phyloP scores from a whole-genome alignment of 37 sponge, comb jelly and placozoan genomes.

The Ephydatia muelleri region DNA sequence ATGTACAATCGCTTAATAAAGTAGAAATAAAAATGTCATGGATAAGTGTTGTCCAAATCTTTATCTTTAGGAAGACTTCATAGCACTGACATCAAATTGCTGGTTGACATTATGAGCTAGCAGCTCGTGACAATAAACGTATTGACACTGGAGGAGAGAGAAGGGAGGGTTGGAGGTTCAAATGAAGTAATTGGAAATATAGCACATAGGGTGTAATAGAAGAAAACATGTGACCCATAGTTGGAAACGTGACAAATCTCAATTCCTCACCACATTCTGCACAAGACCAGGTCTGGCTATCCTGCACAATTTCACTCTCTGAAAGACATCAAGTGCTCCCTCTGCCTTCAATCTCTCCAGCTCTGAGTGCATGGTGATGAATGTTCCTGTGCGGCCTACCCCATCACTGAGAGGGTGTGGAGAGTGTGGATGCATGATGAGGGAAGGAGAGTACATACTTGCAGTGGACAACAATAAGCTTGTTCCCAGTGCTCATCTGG shows the following conservation, averaged over 20 bases:
- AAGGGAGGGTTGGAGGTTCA: constrained; percentile 3
- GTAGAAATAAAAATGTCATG: no score
- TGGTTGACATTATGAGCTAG: constrained; percentile 47
- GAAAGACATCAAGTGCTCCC: constrained; percentile 70
- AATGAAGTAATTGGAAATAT: neutral
- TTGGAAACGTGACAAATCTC: neutral
- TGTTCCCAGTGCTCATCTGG: constrained; percentile 63
- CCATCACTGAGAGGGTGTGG: constrained; percentile 58
- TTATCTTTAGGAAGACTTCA: no score
- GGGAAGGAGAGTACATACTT: constrained; percentile 29
- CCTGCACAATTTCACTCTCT: constrained; percentile 54
- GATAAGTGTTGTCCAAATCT: no score
- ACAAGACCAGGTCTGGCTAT: constrained; percentile 52
- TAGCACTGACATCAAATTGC: constrained; percentile 29
- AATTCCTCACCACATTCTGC: constrained; percentile 37
- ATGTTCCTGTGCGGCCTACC: constrained; percentile 58
- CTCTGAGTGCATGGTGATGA: constrained; percentile 43
- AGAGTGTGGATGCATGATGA: constrained; percentile 12
- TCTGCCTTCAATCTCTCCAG: constrained; percentile 75
- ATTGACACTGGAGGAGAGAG: neutral
- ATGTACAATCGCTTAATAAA: no score
- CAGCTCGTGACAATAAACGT: constrained; percentile 41
- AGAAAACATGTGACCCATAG: neutral
- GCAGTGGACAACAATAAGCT: constrained; percentile 63
- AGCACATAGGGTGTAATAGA: neutral